phyloP scores from a whole-genome alignment of 2,797 vertebrate species.

The Pagetopsis macropterus region DNA sequence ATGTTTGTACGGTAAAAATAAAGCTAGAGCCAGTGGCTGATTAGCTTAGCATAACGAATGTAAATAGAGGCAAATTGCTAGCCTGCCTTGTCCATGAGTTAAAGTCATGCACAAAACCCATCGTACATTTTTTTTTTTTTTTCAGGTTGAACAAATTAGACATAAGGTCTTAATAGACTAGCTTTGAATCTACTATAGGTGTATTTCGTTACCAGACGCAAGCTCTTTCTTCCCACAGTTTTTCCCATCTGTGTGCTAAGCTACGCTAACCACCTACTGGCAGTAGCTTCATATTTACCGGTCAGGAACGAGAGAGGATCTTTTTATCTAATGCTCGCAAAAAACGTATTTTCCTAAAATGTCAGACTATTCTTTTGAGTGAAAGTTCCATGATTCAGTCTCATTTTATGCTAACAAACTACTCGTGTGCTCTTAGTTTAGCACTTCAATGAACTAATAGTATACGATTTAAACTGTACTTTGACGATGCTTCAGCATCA shows the following conservation, averaged over 20 bases:
- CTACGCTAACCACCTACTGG: conserved; percentile 13
- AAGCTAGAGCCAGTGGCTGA: neutral
- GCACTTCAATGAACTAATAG: conserved; percentile 26
- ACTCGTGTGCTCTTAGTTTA: conserved; percentile 37
- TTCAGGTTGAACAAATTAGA: neutral
- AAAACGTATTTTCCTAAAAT: conserved; percentile 20
- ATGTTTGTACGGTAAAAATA: neutral
- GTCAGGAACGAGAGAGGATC: neutral
- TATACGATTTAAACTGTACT: conserved; percentile 34
- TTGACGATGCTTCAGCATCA: conserved; percentile 41
- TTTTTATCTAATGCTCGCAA: conserved; percentile 1
- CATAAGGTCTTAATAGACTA: neutral
- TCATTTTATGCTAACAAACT: conserved; percentile 27
- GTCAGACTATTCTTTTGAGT: conserved; percentile 19
- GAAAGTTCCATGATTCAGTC: conserved; percentile 20
- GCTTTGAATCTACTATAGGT: neutral
- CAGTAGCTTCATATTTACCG: neutral
- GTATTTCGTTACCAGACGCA: neutral
- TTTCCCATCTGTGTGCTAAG: conserved; percentile 12
- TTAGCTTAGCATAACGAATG: conserved; percentile 5
- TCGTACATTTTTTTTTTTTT: neutral
- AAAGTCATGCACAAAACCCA: neutral
- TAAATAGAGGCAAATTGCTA: neutral
- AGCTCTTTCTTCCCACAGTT: neutral
- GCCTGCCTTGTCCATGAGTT: neutral